A percentile compares a stretch with the other conserved stretches of the same genome.
Conservation (phyloP, 2,888 invertebrate genomes). For the Nemotelus pantherinus region DNA sequence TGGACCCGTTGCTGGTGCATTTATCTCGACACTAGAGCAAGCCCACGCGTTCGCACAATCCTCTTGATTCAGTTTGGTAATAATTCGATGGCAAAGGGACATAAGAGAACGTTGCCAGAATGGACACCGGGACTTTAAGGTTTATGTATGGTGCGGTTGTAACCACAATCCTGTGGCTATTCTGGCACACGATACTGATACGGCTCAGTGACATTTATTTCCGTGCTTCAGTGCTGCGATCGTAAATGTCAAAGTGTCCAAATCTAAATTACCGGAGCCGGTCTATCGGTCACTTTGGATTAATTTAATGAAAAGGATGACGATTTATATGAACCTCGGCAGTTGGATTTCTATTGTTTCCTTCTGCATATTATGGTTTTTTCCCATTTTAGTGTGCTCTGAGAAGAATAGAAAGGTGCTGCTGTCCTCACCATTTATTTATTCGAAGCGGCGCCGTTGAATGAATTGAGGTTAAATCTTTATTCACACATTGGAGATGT, state of each 20-base stretch:
- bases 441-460: too few species aligned
- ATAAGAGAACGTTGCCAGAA: too few species aligned
- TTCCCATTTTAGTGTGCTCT: too few species aligned
- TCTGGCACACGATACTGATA: conserved; percentile 22
- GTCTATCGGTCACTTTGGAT: conserved; percentile 33
- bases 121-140: background rate
- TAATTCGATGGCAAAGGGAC: too few species aligned
- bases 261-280: conserved; percentile 29
- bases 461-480: too few species aligned
- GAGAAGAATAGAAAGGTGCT: too few species aligned
- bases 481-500: too few species aligned
- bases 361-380: conserved; percentile 13
- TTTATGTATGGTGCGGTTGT: background rate
- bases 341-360: conserved; percentile 32
- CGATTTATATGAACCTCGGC: conserved; percentile 29
- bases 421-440: too few species aligned
- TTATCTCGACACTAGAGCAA: conserved; percentile 10
- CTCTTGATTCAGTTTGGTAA: too few species aligned
- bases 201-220: background rate
- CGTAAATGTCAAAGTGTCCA: conserved; percentile 23
- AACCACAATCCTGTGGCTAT: conserved; percentile 16
- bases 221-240: background rate
- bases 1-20: conserved; percentile 10
- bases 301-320: conserved; percentile 40
- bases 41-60: too few species aligned